Evolutionary conservation across 2,113 vertebrate genomes (phyloP).

Genomic region (Castor canadensis): DNA sequence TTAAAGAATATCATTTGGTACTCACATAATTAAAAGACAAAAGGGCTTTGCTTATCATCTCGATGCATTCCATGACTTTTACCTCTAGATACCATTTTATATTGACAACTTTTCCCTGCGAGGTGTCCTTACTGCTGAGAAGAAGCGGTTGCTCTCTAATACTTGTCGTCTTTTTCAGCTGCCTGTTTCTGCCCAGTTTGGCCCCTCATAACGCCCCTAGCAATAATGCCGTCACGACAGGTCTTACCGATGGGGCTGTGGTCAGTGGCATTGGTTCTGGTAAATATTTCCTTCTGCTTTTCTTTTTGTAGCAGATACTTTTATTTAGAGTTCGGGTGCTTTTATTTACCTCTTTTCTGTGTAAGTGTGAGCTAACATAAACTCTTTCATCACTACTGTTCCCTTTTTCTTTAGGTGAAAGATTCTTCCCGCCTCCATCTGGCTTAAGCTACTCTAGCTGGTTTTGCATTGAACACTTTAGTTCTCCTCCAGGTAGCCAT

Average conservation of each 20-base stretch:
- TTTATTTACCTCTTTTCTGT: neutral
- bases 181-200: constrained; percentile 96
- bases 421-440: constrained; percentile 96
- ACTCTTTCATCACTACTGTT: neutral
- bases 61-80: neutral
- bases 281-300: constrained; percentile 75
- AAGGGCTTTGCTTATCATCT: neutral
- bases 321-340: neutral
- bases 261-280: constrained; percentile 96
- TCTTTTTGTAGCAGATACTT: neutral
- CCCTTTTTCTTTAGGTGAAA: constrained; percentile 89
- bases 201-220: constrained; percentile 96
- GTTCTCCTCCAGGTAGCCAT: constrained; percentile 89
- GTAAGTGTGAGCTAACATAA: neutral
- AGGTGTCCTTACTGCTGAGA: neutral
- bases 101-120: neutral
- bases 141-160: neutral
- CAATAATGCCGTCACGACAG: constrained; percentile 91
- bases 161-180: constrained; percentile 83
- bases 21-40: neutral
- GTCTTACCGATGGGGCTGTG: constrained; percentile 93
- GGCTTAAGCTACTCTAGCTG: constrained; percentile 96
- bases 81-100: neutral
- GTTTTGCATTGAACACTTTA: constrained; percentile 98
- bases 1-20: neutral